phyloP scores from a whole-genome alignment of 92 coral and sea anemone genomes.

The Desmophyllum pertusum region DNA sequence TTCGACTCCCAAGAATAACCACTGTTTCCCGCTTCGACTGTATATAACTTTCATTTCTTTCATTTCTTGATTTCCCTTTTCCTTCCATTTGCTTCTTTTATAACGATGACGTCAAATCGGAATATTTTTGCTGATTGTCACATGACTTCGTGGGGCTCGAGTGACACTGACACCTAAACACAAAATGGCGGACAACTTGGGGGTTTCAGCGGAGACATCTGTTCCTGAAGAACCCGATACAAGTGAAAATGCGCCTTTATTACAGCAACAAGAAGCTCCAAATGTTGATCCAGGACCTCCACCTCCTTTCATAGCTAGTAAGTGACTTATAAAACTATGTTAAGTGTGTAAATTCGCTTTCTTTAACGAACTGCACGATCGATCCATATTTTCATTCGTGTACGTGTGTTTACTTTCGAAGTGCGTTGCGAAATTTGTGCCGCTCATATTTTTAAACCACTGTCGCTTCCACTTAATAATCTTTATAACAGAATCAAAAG shows the following conservation, averaged over 20 bases:
- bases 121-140: not conserved
- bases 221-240: conserved; percentile 64
- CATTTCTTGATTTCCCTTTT: not conserved
- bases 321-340: conserved; percentile 28
- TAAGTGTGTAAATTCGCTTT: not conserved
- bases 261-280: conserved; percentile 69
- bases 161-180: not conserved
- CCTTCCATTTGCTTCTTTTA: not conserved
- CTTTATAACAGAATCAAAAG: not conserved
- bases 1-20: too few relatives aligned
- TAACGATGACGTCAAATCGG: conserved; percentile 33
- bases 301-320: conserved; percentile 74
- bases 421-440: conserved; percentile 12
- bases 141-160: conserved; percentile 17
- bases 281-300: conserved; percentile 64
- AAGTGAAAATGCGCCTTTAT: conserved; percentile 87
- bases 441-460: not conserved
- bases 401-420: conserved; percentile 25
- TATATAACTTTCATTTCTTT: too few relatives aligned
- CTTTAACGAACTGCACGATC: not conserved
- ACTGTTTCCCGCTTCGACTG: too few relatives aligned
- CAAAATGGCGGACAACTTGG: conserved; percentile 82
- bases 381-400: too few relatives aligned
- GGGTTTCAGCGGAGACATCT: conserved; percentile 32
- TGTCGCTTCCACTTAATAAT: not conserved